phyloP scores from a whole-genome alignment of 2,113 vertebrate species.

The Spizaetus ornatus region DNA sequence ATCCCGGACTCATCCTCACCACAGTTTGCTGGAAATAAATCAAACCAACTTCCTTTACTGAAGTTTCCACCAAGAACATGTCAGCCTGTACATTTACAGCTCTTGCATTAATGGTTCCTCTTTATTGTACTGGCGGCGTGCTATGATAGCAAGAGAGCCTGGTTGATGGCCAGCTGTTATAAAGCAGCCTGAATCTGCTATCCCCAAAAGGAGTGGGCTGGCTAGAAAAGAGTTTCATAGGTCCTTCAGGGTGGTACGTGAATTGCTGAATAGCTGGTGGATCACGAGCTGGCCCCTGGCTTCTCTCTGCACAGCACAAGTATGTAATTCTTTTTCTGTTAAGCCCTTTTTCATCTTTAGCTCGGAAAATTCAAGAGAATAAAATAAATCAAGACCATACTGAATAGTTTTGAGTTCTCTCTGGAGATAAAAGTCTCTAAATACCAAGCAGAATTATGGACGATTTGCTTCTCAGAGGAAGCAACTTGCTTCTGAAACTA shows the following conservation, averaged over 20 bases:
- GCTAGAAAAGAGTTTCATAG: background rate
- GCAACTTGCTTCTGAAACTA: background rate
- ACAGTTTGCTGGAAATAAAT: background rate
- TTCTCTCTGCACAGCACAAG: background rate
- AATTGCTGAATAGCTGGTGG: background rate
- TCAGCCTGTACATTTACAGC: background rate
- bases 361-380: background rate
- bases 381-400: constrained; percentile 15
- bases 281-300: background rate
- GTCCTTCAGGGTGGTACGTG: background rate
- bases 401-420: background rate
- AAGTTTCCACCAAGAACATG: background rate
- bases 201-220: background rate
- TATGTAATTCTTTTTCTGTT: background rate
- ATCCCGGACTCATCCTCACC: background rate
- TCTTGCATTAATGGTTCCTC: background rate
- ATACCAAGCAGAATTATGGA: constrained; percentile 51
- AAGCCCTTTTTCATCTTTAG: background rate
- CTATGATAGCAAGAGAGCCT: background rate
- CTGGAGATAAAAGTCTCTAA: constrained; percentile 47
- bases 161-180: background rate
- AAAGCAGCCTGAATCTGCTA: background rate
- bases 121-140: background rate
- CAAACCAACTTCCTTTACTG: background rate
- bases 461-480: constrained; percentile 40